These are phyloP conservation scores for Paramormyrops kingsleyae DNA, from an alignment of 2,113 vertebrate species.

Conservation along the genomic window DNA sequence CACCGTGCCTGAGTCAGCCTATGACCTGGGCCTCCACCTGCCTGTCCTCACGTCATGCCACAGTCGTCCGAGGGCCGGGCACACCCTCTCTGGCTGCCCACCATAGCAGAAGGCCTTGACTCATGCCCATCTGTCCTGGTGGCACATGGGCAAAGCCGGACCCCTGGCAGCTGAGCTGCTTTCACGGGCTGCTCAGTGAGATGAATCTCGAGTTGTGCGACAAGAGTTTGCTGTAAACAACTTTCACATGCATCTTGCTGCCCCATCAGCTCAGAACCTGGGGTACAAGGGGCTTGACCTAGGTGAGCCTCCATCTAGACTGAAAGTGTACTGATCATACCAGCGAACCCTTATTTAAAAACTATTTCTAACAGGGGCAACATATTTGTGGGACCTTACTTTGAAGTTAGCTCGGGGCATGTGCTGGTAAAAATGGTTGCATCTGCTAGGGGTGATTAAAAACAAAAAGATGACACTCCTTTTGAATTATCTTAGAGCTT, in stretches of 20 bases:
- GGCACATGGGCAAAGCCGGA: constrained; percentile 4
- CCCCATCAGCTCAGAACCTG: background rate
- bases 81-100: constrained; percentile 20
- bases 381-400: background rate
- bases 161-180: background rate
- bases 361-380: background rate
- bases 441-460: background rate
- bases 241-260: background rate
- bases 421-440: background rate
- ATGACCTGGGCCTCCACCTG: constrained; percentile 13
- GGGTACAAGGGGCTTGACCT: background rate
- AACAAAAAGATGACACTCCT: background rate
- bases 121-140: constrained; percentile 24
- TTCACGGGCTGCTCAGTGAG: constrained; percentile 3
- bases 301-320: background rate
- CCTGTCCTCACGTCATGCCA: constrained; percentile 8
- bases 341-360: background rate
- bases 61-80: constrained; percentile 13
- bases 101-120: constrained; percentile 26
- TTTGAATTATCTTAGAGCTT: background rate
- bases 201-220: background rate
- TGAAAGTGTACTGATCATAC: background rate
- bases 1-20: constrained; percentile 11
- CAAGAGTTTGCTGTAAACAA: background rate
- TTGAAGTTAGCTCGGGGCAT: background rate